A percentile compares a stretch with the other conserved stretches of the same genome.
Evolutionary conservation across 2,113 vertebrate species (phyloP).

Genomic region (Dipodomys ordii): DNA sequence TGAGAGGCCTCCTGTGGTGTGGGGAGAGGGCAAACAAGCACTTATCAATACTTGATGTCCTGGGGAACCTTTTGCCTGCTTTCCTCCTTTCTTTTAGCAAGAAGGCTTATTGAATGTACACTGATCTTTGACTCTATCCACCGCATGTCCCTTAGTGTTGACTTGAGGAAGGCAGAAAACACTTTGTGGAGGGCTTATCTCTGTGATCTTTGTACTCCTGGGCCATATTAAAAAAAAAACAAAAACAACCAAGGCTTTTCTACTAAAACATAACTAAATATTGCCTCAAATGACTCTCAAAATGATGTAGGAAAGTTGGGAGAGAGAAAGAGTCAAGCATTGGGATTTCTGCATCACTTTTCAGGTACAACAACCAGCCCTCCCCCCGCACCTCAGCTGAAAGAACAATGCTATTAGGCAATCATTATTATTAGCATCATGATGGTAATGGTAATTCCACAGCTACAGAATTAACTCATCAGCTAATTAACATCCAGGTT

Average conservation of each 20-base stretch:
- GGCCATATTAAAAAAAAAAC: neutral
- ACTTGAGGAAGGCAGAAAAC: neutral
- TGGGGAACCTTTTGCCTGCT: neutral
- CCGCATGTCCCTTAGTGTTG: neutral
- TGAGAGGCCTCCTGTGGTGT: neutral
- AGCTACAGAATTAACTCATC: conserved; percentile 65
- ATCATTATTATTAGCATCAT: conserved; percentile 57
- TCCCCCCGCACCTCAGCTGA: neutral
- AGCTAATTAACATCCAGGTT: conserved; percentile 46
- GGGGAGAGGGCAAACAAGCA: neutral
- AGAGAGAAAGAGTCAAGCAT: neutral
- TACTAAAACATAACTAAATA: conserved; percentile 38
- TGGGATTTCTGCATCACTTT: neutral
- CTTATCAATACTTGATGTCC: neutral
- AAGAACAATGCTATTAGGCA: conserved; percentile 29
- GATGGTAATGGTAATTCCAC: conserved; percentile 28
- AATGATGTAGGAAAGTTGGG: conserved; percentile 75
- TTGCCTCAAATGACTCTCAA: conserved; percentile 76
- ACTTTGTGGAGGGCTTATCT: neutral
- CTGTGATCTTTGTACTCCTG: neutral
- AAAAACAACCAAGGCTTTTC: neutral
- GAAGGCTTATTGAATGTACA: neutral
- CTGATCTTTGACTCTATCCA: neutral
- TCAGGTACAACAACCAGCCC: conserved; percentile 36
- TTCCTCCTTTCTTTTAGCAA: neutral